These are phyloP conservation scores for Ibidorhyncha struthersii DNA, from an alignment of 2,113 vertebrate species.

Conservation along the genomic window DNA sequence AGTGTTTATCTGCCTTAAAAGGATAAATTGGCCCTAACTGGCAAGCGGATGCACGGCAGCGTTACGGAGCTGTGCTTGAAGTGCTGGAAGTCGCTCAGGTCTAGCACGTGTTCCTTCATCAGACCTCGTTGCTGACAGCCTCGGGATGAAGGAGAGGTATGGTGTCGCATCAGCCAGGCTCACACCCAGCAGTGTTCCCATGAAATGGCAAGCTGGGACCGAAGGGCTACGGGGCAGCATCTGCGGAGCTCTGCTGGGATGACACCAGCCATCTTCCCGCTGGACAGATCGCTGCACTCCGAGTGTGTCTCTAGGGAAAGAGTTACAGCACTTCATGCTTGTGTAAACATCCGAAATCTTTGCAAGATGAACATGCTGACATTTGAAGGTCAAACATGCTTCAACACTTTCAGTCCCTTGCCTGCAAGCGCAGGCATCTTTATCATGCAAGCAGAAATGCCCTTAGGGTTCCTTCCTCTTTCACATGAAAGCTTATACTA, in stretches of 20 bases:
- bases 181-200: rapidly evolving
- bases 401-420: not conserved
- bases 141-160: not conserved
- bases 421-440: not conserved
- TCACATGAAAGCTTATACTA: not conserved
- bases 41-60: too few species aligned
- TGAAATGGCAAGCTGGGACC: not conserved
- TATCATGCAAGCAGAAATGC: not conserved
- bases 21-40: not conserved
- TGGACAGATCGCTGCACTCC: not conserved
- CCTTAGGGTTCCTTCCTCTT: not conserved
- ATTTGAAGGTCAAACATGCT: conserved; percentile 28
- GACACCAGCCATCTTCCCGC: rapidly evolving
- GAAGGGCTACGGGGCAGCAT: not conserved
- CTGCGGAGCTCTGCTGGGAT: not conserved
- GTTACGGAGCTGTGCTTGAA: rapidly evolving
- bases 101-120: rapidly evolving
- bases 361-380: not conserved
- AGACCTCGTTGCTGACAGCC: rapidly evolving
- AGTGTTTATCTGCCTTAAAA: not conserved
- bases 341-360: not conserved
- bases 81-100: not conserved
- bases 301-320: not conserved
- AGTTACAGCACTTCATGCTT: not conserved
- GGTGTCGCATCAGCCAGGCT: rapidly evolving